phyloP scores from a whole-genome alignment of 2,113 vertebrate genomes.

The Callipepla squamata region DNA sequence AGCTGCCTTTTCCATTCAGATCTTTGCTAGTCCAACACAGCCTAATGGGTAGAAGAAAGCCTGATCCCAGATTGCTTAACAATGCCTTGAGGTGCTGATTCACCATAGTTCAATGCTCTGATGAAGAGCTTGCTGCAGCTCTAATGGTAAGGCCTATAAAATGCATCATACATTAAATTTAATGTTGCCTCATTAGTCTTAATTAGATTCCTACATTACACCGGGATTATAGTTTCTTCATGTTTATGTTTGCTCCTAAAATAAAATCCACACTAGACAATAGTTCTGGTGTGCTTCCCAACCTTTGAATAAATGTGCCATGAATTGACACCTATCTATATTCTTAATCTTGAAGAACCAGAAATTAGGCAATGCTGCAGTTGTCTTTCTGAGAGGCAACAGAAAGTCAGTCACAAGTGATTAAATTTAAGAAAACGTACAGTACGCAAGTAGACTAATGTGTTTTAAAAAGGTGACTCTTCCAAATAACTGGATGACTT shows the following conservation, averaged over 20 bases:
- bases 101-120: conserved; percentile 70
- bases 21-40: conserved; percentile 39
- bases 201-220: conserved; percentile 82
- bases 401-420: not conserved
- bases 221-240: conserved; percentile 75
- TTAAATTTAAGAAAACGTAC: conserved; percentile 12
- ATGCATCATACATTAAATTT: conserved; percentile 84
- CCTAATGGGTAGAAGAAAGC: conserved; percentile 35
- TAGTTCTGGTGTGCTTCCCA: conserved; percentile 61
- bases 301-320: conserved; percentile 66
- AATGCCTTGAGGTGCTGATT: conserved; percentile 70
- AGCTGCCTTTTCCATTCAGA: not conserved
- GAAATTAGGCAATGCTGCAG: not conserved
- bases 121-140: conserved; percentile 79
- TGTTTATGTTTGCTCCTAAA: conserved; percentile 79
- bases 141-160: conserved; percentile 80
- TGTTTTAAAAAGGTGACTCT: not conserved
- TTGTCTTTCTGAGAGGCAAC: not conserved
- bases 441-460: not conserved
- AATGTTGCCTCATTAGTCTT: conserved; percentile 84
- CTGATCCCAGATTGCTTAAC: conserved; percentile 54
- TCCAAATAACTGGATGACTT: not conserved
- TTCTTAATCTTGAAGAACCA: not conserved
- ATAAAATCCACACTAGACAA: conserved; percentile 67
- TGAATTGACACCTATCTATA: conserved; percentile 23